A percentile compares a stretch with the other conserved stretches of the same genome.
These are phyloP conservation scores for Trichonephila clavata DNA, from an alignment of 1,140 invertebrate species.

Conservation along the genomic window DNA sequence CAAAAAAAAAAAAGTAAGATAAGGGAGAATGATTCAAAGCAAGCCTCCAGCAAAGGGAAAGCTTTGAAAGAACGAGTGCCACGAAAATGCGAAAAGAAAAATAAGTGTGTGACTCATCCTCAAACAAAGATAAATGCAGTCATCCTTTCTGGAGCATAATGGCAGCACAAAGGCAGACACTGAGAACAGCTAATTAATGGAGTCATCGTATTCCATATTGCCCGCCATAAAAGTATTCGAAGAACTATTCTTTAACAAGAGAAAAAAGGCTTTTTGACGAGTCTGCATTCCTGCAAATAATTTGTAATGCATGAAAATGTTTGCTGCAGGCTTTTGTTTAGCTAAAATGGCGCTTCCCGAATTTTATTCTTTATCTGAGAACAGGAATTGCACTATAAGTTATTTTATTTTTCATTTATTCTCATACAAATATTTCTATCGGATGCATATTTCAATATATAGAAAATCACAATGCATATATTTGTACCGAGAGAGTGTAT, in stretches of 20 bases:
- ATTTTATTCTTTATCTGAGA: not conserved
- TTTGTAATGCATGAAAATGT: not conserved
- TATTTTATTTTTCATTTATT: too few species aligned
- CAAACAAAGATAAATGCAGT: conserved; percentile 41
- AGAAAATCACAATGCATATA: too few species aligned
- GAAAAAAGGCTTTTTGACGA: not conserved
- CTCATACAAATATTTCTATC: too few species aligned
- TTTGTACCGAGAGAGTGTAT: too few species aligned
- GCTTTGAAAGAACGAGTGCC: not conserved
- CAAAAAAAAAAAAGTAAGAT: not conserved
- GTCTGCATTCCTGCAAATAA: not conserved
- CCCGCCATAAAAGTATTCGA: not conserved
- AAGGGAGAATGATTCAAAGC: conserved; percentile 18
- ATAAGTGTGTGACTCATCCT: conserved; percentile 20
- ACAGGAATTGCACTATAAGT: too few species aligned
- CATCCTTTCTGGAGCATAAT: conserved; percentile 9
- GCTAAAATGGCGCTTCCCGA: too few species aligned
- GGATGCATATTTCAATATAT: too few species aligned
- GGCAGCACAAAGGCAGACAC: not conserved
- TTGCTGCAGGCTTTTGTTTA: not conserved
- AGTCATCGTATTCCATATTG: conserved; percentile 19
- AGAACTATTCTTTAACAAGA: conserved; percentile 2
- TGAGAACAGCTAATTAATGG: conserved; percentile 23
- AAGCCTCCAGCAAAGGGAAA: not conserved
- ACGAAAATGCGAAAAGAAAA: not conserved